Evolutionary conservation across 2,113 vertebrate genomes (phyloP).

Genomic region (Corythaeola cristata): DNA sequence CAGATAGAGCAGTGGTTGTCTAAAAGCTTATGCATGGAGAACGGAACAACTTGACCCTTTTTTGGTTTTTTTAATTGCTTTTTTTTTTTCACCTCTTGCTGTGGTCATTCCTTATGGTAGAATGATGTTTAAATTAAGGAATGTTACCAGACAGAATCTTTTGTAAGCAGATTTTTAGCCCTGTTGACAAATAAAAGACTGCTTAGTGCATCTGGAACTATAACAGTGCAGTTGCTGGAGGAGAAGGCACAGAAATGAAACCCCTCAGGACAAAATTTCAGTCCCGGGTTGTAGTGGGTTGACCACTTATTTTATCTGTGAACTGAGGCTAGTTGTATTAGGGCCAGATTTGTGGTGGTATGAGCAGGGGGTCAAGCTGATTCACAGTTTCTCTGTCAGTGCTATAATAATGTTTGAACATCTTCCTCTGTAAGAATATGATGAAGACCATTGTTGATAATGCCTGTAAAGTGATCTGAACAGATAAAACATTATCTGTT

Average conservation of each 20-base stretch:
- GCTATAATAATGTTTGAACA: not conserved
- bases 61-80: not conserved
- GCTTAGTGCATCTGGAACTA: not conserved
- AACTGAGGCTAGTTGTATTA: not conserved
- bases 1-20: not conserved
- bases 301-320: not conserved
- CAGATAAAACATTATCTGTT: not conserved
- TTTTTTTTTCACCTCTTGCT: not conserved
- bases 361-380: accelerated
- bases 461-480: not conserved
- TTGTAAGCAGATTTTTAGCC: not conserved
- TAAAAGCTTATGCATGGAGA: not conserved
- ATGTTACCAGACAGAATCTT: not conserved
- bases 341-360: not conserved
- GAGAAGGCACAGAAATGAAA: not conserved
- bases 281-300: not conserved
- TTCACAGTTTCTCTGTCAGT: not conserved
- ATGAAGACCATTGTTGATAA: not conserved
- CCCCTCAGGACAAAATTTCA: not conserved
- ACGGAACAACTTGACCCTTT: not conserved
- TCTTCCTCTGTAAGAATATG: not conserved
- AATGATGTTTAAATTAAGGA: not conserved
- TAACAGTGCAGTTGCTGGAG: not conserved
- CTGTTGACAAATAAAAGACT: not conserved
- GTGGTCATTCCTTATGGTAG: not conserved